Conservation (phyloP, 2,888 invertebrate genomes). For the Nephrocerus scutellatus region DNA sequence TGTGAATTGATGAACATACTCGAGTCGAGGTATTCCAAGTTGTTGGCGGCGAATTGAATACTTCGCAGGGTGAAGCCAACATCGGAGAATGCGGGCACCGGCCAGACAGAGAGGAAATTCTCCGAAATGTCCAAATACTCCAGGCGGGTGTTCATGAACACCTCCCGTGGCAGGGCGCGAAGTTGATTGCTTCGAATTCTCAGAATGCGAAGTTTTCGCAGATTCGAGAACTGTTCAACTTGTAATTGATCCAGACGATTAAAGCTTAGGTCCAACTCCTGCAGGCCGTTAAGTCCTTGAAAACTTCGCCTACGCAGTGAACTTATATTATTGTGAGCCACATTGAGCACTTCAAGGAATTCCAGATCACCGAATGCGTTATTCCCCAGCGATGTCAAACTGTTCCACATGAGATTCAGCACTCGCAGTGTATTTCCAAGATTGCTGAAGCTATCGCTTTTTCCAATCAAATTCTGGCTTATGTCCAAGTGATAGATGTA, state of each 20-base stretch:
- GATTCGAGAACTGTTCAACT: slow-evolving; percentile 71
- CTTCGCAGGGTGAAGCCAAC: slow-evolving; percentile 71
- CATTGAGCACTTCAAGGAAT: slow-evolving; percentile 64
- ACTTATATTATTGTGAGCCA: slow-evolving; percentile 68
- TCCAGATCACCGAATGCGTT: slow-evolving; percentile 67
- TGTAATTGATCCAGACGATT: slow-evolving; percentile 71
- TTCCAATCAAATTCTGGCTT: slow-evolving; percentile 60
- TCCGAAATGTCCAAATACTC: slow-evolving; percentile 73
- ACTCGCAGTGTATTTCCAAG: slow-evolving; percentile 59
- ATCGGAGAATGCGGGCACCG: slow-evolving; percentile 68
- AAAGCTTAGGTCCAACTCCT: slow-evolving; percentile 70
- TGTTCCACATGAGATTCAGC: slow-evolving; percentile 68
- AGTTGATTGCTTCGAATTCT: slow-evolving; percentile 67
- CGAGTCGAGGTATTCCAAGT: slow-evolving; percentile 78
- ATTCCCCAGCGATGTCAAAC: slow-evolving; percentile 60
- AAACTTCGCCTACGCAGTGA: slow-evolving; percentile 69
- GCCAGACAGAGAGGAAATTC: slow-evolving; percentile 73
- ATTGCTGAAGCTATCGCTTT: slow-evolving; percentile 60
- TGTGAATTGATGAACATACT: slow-evolving; percentile 80
- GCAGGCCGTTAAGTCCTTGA: slow-evolving; percentile 64
- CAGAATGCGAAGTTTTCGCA: slow-evolving; percentile 65
- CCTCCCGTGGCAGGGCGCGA: slow-evolving; percentile 66
- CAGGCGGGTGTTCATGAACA: slow-evolving; percentile 70
- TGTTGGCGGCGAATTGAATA: slow-evolving; percentile 71
- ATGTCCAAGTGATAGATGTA: slow-evolving; percentile 65